These are phyloP conservation scores for Passer montanus DNA, from an alignment of 2,113 vertebrate species.

Conservation along the genomic window DNA sequence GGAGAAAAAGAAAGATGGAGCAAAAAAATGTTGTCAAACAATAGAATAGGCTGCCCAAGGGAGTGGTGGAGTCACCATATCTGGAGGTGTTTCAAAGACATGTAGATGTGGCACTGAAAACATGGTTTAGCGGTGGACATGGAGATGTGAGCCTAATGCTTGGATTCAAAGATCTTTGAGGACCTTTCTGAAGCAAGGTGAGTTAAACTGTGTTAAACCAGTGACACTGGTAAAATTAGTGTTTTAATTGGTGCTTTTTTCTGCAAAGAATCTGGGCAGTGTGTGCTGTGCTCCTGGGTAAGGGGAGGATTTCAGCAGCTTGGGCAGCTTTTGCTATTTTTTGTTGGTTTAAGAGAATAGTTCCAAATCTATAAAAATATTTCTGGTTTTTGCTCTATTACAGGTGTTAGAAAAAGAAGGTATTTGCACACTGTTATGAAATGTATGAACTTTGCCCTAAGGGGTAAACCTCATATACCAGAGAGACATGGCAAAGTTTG, in stretches of 20 bases:
- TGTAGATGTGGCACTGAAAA: not conserved
- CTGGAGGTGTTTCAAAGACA: not conserved
- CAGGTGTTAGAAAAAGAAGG: not conserved
- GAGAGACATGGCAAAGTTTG: not conserved
- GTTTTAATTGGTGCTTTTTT: not conserved
- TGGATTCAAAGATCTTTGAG: not conserved
- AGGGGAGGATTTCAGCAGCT: not conserved
- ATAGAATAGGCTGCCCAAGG: not conserved
- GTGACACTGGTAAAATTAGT: rapidly evolving
- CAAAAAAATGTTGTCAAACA: not conserved
- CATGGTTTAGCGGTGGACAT: not conserved
- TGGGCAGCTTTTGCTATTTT: not conserved
- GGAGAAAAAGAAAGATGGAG: not conserved
- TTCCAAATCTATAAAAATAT: not conserved
- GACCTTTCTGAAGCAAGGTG: not conserved
- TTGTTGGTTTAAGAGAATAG: not conserved
- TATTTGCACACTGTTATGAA: not conserved
- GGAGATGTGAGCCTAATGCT: too few relatives aligned
- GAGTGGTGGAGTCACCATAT: not conserved
- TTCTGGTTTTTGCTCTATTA: not conserved
- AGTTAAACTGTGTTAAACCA: not conserved
- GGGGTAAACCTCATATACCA: rapidly evolving
- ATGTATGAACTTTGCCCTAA: not conserved
- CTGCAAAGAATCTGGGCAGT: not conserved
- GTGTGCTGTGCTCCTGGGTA: not conserved